These are phyloP conservation scores for Agriopis aurantiaria DNA, from an alignment of 2,888 invertebrate species.

Conservation along the genomic window DNA sequence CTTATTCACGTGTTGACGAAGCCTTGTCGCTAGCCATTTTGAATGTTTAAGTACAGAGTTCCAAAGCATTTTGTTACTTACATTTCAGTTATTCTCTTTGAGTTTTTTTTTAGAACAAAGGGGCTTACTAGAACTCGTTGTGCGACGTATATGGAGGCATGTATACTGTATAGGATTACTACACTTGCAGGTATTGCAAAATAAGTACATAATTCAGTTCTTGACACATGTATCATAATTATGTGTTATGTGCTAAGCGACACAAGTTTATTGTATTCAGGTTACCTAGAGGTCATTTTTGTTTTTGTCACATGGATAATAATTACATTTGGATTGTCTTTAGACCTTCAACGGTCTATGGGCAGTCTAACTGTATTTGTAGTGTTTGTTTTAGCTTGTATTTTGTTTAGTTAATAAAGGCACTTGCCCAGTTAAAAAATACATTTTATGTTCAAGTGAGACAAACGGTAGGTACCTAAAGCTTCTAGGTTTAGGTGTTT, in stretches of 20 bases:
- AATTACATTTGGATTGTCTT: too few species aligned
- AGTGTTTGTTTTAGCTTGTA: too few species aligned
- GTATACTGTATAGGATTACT: neutral
- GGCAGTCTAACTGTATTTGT: too few species aligned
- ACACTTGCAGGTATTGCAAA: neutral
- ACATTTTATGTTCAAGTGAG: neutral
- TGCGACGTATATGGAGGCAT: neutral
- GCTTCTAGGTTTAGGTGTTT: neutral
- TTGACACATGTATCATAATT: constrained; percentile 1
- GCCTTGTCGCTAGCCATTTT: constrained; percentile 15
- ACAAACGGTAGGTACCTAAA: neutral
- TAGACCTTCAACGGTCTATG: too few species aligned
- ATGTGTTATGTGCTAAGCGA: neutral
- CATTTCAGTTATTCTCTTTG: constrained; percentile 41
- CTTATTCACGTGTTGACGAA: constrained; percentile 16
- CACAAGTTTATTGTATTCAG: too few species aligned
- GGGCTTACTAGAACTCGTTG: neutral
- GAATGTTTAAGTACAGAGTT: constrained; percentile 24
- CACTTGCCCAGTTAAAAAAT: too few species aligned
- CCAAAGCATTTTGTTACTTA: constrained; percentile 38
- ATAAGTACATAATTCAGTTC: neutral
- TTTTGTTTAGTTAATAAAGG: too few species aligned
- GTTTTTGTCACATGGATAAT: too few species aligned
- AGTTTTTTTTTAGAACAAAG: constrained; percentile 24
- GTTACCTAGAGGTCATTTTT: too few species aligned